Base-by-base conservation (phyloP, 2,797 vertebrate genomes). In the Yasuhikotakia modesta region DNA sequence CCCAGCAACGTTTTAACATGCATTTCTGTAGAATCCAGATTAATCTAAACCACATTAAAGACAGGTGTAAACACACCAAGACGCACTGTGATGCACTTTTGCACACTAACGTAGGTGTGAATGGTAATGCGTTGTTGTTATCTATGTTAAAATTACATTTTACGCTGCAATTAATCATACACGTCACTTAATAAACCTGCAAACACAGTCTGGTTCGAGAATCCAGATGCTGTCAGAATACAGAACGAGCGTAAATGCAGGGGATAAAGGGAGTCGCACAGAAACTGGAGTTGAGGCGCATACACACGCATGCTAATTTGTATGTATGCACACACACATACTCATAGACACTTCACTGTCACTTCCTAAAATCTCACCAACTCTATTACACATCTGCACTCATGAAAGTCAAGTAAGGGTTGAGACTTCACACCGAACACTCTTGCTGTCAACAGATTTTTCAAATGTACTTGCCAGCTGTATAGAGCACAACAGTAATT, bases 301-400 rank as follows among this genome's bases (percentile, higher is more conserved):
- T 39, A 39, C 35, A 8, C 35, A 6, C 35, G 6, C 35, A 39
- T 39, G 35, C 35, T 7, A 39, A 39, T 39, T 39, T 8, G 35
- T 39, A 39, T 39, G 35, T 8, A 39, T 39, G 35, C 35, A 35
- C 35, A 35, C 35, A 35, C 12, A 10, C 50, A 43, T 64, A 63
- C 39, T 45, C 55, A 57, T 53, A 67, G 52, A 57, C 61, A 71
- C 67, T 80, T 80, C 53, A 61, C 22, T 70, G 52, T n/a, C 10
- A 46, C 66, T 50, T 52, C 64, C 67, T 78, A 60, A 67, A 66
- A 70, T 75, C 46, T 78, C 75, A 57, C 69, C 57, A 46, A 70
- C 43, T 60, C 45, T n/a, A 32, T 60, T 35, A 78, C 45, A 67
- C 7, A 75, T 16, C 32, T n/a, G 48, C 55, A 77, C 48, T 65